Evolutionary conservation across 2,113 vertebrate species (phyloP).

Genomic region (Paracanthobrama guichenoti): DNA sequence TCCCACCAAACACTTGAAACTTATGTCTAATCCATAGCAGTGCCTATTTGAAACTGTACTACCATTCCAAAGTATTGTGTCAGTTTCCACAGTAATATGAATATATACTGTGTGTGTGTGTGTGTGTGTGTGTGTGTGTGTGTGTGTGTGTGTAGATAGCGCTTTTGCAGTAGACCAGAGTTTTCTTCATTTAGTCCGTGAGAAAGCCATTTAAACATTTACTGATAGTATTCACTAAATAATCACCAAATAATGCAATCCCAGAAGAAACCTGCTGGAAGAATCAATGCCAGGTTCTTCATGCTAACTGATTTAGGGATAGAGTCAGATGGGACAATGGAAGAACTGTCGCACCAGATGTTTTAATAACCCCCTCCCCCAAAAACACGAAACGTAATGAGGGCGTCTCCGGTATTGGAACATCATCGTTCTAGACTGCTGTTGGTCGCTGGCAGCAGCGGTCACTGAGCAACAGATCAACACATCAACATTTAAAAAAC

Average conservation of each 20-base stretch:
- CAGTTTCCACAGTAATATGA: no score
- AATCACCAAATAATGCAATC: neutral
- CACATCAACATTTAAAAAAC: conserved; percentile 62
- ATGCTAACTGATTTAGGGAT: neutral
- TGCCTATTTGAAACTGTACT: no score
- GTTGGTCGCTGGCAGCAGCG: conserved; percentile 56
- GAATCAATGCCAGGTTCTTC: neutral
- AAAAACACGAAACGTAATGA: conserved; percentile 42
- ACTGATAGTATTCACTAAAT: neutral
- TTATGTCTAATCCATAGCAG: no score
- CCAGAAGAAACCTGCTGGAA: neutral
- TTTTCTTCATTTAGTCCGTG: neutral
- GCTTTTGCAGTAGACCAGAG: no score
- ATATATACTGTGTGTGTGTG: no score
- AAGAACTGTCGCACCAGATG: conserved; percentile 2
- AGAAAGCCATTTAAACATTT: neutral
- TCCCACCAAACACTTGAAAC: neutral
- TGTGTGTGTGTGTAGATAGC: no score
- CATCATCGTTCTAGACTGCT: conserved; percentile 58
- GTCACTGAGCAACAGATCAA: conserved; percentile 59
- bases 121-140: no score
- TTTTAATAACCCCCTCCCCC: conserved; percentile 49
- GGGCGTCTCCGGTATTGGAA: conserved; percentile 53
- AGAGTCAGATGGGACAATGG: neutral
- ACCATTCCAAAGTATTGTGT: no score